Percentiles rank a stretch among this genome's conserved stretches.
Evolutionary conservation across 2,113 vertebrate species (phyloP).

Genomic region (Prunella himalayana): DNA sequence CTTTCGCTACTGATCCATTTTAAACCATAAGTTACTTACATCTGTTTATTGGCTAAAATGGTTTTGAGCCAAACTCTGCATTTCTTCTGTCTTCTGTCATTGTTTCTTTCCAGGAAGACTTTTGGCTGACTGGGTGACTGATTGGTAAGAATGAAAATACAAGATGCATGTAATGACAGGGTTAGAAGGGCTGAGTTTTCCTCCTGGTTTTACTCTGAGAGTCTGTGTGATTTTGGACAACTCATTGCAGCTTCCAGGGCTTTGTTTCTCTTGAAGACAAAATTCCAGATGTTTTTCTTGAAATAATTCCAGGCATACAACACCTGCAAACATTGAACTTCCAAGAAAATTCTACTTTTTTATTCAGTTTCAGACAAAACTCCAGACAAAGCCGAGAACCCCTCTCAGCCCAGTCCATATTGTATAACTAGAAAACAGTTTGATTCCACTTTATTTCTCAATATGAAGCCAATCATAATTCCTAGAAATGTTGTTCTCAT

Average conservation of each 20-base stretch:
- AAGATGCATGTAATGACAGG: neutral
- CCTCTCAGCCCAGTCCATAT: neutral
- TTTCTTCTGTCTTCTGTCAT: neutral
- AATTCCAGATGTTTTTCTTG: constrained; percentile 13
- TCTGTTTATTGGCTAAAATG: neutral
- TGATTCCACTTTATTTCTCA: neutral
- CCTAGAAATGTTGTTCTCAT: neutral
- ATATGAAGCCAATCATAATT: neutral
- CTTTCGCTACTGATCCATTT: neutral
- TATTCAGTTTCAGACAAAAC: neutral
- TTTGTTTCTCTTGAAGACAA: neutral
- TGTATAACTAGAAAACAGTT: neutral
- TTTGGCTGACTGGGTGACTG: neutral
- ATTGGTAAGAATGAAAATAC: neutral
- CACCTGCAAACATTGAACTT: neutral
- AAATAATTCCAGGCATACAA: neutral
- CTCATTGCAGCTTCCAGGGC: neutral
- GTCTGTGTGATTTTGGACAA: neutral
- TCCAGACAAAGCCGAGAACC: neutral
- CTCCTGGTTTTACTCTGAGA: neutral
- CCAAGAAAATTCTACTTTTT: neutral
- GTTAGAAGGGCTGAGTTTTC: neutral
- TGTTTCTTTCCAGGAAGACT: neutral
- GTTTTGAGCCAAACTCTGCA: neutral
- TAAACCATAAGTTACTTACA: neutral